Base-by-base conservation (phyloP, 2,888 invertebrate species). In the Machimus atricapillus region DNA sequence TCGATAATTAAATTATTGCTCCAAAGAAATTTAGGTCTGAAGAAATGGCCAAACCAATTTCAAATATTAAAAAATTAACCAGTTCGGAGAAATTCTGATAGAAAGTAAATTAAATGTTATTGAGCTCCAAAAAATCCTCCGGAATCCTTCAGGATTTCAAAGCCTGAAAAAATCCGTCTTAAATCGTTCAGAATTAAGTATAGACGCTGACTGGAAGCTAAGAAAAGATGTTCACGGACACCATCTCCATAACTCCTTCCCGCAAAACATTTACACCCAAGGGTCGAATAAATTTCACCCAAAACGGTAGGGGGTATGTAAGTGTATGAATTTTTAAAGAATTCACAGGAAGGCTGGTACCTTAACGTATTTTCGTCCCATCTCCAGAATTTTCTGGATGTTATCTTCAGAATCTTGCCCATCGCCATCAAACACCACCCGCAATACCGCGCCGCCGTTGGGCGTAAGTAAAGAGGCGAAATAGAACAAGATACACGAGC, bases 271-370 rank as follows among this genome's bases (percentile, higher is more conserved):
- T 74, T 27, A 40, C 16, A 74, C 85, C 46, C 74, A 74, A 40
- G 85, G 85, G 85, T 85, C 85, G 85, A 85, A 85, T 85, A 85
- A 85, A 85, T 85, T 85, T 58, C 23, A n/a, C 12, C 58, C 66
- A 66, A 19, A 83, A n/a, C 19, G 9, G 40, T 12, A 12, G 34
- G 37, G 66, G 27, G 52, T 52, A 52, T 52, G 52, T 46, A 40
- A 27, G 85, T 46, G n/a, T 85, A 74, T 76, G 56, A 86, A 86
- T 86, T 86, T 86, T 86, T 86, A 73, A 85, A 85, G 74, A 74
- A 58, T 85, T 8, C 74, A 34, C 66, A 43, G n/a, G 14, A 58
- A 43, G 37, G 27, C 27, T 74, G 74, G 27, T 52, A 7, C 52
- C 52, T 52, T 19, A 66, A 66, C 66, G 3, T 66, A 37, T 37